phyloP scores from a whole-genome alignment of 1,140 invertebrate genomes.

The Drosophila neocordata region DNA sequence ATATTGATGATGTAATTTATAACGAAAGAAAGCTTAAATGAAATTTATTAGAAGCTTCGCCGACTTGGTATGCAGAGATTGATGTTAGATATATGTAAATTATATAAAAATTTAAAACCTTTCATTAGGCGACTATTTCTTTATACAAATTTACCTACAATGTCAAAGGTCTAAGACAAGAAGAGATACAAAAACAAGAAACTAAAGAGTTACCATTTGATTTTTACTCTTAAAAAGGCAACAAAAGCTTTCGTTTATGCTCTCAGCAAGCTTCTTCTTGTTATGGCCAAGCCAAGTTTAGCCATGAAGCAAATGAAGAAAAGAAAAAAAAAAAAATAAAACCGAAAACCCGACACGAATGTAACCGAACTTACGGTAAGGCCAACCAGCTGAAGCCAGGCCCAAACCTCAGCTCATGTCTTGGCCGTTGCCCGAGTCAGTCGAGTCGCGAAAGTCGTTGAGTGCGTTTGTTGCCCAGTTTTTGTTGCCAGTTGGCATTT shows the following conservation, averaged over 20 bases:
- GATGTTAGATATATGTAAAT: constrained; percentile 60
- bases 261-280: constrained; percentile 53
- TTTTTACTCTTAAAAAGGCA: constrained; percentile 13
- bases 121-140: constrained; percentile 34
- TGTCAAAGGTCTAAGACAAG: constrained; percentile 24
- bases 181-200: constrained; percentile 21
- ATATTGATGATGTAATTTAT: constrained; percentile 74
- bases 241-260: constrained; percentile 22
- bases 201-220: neutral
- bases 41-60: neutral
- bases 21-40: constrained; percentile 57
- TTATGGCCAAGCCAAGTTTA: constrained; percentile 59
- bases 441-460: constrained; percentile 82
- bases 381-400: constrained; percentile 47
- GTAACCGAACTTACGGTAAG: constrained; percentile 75
- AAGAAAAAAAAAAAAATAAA: neutral
- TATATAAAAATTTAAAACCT: constrained; percentile 37
- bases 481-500: constrained; percentile 34
- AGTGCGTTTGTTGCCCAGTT: constrained; percentile 69
- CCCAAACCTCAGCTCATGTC: constrained; percentile 35
- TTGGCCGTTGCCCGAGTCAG: constrained; percentile 59
- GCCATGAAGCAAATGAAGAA: constrained; percentile 54
- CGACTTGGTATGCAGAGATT: constrained; percentile 37
- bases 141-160: constrained; percentile 7
- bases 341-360: constrained; percentile 47